phyloP scores from a whole-genome alignment of 2,113 vertebrate genomes.

The Laticauda laticaudata region DNA sequence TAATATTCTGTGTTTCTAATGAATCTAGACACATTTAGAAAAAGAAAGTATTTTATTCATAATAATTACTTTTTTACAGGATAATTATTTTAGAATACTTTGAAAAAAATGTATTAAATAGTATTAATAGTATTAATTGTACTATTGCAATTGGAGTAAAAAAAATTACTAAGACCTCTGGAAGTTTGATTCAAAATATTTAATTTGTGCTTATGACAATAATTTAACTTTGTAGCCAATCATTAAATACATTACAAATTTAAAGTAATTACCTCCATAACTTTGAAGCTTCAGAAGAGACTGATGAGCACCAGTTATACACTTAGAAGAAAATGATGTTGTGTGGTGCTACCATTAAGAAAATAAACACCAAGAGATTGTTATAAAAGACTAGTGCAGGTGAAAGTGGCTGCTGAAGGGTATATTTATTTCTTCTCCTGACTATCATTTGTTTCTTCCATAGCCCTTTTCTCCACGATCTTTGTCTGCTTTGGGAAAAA shows the following conservation, averaged over 20 bases:
- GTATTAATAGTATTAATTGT: neutral
- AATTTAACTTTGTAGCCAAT: neutral
- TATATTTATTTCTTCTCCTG: neutral
- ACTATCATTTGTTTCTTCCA: neutral
- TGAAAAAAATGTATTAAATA: neutral
- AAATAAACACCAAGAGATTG: slow-evolving; percentile 39
- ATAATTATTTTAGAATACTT: neutral
- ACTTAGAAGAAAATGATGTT: neutral
- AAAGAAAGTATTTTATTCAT: neutral
- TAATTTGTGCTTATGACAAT: neutral
- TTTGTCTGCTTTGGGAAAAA: neutral
- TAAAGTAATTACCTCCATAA: slow-evolving; percentile 29
- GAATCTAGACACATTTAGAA: neutral
- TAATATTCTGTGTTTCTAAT: neutral
- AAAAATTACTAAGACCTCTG: slow-evolving; percentile 11
- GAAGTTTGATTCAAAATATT: slow-evolving; percentile 21
- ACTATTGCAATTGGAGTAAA: neutral
- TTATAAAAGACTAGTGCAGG: slow-evolving; percentile 32
- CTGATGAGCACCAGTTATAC: neutral
- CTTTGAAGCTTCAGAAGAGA: slow-evolving; percentile 43
- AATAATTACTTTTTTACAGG: neutral
- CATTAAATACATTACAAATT: slow-evolving; percentile 19
- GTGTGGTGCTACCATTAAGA: neutral
- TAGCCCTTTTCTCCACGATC: no score
- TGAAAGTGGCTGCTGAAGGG: neutral